phyloP scores from a whole-genome alignment of 2,797 vertebrate species.

The Centroberyx gerrardi region DNA sequence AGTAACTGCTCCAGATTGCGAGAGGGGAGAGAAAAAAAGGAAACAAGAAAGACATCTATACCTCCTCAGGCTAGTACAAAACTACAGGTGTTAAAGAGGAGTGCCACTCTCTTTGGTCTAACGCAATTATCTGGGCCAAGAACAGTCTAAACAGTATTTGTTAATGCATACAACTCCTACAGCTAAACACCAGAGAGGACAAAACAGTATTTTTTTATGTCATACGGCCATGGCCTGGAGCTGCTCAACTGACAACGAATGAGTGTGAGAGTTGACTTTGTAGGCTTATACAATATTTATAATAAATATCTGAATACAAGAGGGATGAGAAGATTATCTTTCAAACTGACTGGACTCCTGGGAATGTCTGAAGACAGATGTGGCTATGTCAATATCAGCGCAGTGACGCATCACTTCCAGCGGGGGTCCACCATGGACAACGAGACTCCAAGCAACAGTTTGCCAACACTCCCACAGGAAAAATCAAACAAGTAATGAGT shows the following conservation, averaged over 20 bases:
- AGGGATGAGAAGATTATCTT: conserved; percentile 47
- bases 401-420: background rate
- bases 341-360: conserved; percentile 16
- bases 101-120: background rate
- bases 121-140: background rate
- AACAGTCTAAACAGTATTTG: background rate
- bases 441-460: background rate
- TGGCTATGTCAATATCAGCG: background rate
- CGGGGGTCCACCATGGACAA: background rate
- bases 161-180: conserved; percentile 1
- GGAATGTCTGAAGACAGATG: conserved; percentile 9
- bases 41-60: too few species aligned
- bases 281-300: conserved; percentile 38
- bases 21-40: too few species aligned
- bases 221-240: background rate
- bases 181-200: conserved; percentile 7
- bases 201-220: background rate
- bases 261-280: conserved; percentile 16
- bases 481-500: background rate
- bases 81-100: background rate
- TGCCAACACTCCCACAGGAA: background rate
- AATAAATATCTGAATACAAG: conserved; percentile 11
- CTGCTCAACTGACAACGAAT: conserved; percentile 27
- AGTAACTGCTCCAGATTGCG: background rate
- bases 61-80: background rate